A percentile compares a stretch with the other conserved stretches of the same genome.
Evolutionary conservation across 64 coral and sea anemone species (phyloP).

Genomic region (Montipora capricornis): DNA sequence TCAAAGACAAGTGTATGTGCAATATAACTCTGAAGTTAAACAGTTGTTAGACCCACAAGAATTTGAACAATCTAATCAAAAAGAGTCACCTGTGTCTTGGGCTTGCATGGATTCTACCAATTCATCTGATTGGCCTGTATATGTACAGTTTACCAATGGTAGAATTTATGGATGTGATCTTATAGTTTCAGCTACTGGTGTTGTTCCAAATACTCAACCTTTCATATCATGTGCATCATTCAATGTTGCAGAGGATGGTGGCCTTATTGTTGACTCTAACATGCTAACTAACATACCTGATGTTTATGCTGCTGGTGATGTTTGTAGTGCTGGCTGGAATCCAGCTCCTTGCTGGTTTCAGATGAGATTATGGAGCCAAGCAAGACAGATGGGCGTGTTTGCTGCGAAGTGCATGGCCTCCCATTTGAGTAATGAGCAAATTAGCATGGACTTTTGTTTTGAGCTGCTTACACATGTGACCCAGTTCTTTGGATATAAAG

Average conservation of each 20-base stretch:
- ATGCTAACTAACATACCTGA: constrained; percentile 84
- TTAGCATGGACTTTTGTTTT: constrained; percentile 90
- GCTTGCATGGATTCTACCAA: background rate
- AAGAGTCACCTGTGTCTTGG: constrained; percentile 28
- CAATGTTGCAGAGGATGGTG: constrained; percentile 83
- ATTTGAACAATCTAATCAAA: background rate
- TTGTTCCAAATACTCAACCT: constrained; percentile 72
- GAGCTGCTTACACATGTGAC: constrained; percentile 96
- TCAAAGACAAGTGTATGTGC: constrained; percentile 68
- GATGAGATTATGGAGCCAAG: constrained; percentile 98
- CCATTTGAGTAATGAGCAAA: constrained; percentile 70
- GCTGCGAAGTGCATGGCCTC: constrained; percentile 87
- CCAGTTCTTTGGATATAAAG: constrained; percentile 97
- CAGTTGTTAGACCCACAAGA: constrained; percentile 53
- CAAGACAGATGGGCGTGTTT: constrained; percentile 93
- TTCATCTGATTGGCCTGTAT: constrained; percentile 73
- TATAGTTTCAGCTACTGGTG: constrained; percentile 96
- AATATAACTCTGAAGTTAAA: constrained; percentile 83
- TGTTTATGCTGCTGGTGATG: constrained; percentile 92
- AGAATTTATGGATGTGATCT: constrained; percentile 90
- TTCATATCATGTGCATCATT: constrained; percentile 57
- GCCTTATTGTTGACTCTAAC: constrained; percentile 79
- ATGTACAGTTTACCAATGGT: constrained; percentile 74
- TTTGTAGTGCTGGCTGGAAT: constrained; percentile 84
- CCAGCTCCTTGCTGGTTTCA: constrained; percentile 91